Conservation (phyloP, 2,888 invertebrate species). For the Neoitamus cyanurus region DNA sequence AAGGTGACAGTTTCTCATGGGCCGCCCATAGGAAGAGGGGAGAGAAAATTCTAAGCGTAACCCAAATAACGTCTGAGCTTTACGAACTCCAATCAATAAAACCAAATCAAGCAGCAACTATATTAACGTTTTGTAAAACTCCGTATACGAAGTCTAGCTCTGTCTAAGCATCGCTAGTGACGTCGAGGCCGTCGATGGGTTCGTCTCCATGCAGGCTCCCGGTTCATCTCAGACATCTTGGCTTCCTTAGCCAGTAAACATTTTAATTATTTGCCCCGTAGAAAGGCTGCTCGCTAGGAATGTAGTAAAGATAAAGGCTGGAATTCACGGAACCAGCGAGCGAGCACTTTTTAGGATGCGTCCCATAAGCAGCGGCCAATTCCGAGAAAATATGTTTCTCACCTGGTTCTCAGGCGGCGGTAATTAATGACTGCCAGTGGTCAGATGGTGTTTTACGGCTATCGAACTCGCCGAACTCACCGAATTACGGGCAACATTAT, state of each 20-base stretch:
- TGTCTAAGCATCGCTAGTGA: not conserved
- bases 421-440: conserved; percentile 34
- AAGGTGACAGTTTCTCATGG: too few species aligned
- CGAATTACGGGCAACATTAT: conserved; percentile 41
- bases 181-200: not conserved
- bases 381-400: conserved; percentile 37
- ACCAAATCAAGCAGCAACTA: too few species aligned
- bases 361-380: not conserved
- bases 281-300: conserved; percentile 1
- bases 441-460: conserved; percentile 34
- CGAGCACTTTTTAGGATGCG: not conserved
- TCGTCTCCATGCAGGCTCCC: not conserved
- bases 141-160: too few species aligned
- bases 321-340: not conserved
- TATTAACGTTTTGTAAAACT: too few species aligned
- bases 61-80: too few species aligned
- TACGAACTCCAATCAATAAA: too few species aligned
- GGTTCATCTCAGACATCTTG: not conserved
- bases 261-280: not conserved
- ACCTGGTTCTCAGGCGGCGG: conserved; percentile 33
- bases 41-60: too few species aligned
- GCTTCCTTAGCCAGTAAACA: not conserved
- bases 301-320: conserved; percentile 1
- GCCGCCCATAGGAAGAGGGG: too few species aligned
- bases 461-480: conserved; percentile 40